Conservation (phyloP, 2,888 invertebrate species). For the Parapristionchus giblindavisi region DNA sequence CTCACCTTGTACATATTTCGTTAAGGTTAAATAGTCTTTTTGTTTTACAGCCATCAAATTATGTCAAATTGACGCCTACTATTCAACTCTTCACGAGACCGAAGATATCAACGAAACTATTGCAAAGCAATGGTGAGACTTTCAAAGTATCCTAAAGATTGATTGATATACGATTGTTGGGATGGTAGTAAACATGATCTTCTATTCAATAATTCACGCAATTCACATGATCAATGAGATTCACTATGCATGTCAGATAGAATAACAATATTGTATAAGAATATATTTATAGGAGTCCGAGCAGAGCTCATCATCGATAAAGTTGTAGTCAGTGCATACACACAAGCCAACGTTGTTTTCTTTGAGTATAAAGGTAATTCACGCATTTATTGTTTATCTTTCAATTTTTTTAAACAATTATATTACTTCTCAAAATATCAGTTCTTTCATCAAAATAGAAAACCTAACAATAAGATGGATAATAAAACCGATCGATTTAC, state of each 20-base stretch:
- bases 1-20: too few species aligned
- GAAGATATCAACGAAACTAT: neutral
- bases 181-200: too few species aligned
- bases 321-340: slow-evolving; percentile 40
- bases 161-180: too few species aligned
- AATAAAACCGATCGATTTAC: neutral
- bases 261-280: neutral
- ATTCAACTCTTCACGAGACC: slow-evolving; percentile 13
- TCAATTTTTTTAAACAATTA: too few species aligned
- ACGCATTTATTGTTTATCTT: neutral
- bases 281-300: slow-evolving; percentile 4
- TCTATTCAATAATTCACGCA: too few species aligned
- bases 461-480: too few species aligned
- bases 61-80: neutral
- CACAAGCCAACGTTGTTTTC: slow-evolving; percentile 42
- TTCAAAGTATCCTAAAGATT: neutral
- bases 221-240: too few species aligned
- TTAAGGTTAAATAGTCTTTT: too few species aligned
- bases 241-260: too few species aligned
- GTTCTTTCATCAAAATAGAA: too few species aligned
- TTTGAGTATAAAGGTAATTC: slow-evolving; percentile 45
- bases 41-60: too few species aligned
- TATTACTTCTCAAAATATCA: too few species aligned
- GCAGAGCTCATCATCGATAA: slow-evolving; percentile 1
- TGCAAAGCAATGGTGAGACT: slow-evolving; percentile 2